Evolutionary conservation across 1,140 invertebrate genomes (phyloP).

Genomic region (Drosophila bipectinata): DNA sequence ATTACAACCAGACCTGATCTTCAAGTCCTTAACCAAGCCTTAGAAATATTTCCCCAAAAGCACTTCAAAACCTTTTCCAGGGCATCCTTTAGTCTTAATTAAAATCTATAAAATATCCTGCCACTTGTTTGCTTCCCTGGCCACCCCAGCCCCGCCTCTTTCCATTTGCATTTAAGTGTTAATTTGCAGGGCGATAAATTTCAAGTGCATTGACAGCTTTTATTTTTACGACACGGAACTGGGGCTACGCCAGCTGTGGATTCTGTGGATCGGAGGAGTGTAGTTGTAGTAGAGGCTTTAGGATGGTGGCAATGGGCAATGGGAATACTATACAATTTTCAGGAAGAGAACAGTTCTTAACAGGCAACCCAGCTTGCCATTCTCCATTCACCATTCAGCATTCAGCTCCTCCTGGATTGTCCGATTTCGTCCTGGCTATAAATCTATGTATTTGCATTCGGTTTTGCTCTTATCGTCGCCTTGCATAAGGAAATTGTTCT

Average conservation of each 20-base stretch:
- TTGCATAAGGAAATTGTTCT: slow-evolving; percentile 80
- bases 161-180: slow-evolving; percentile 69
- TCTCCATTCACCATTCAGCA: not conserved
- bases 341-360: not conserved
- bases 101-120: not conserved
- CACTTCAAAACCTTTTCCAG: not conserved
- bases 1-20: too few species aligned
- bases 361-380: not conserved
- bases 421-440: slow-evolving; percentile 43
- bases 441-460: slow-evolving; percentile 81
- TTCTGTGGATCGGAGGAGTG: slow-evolving; percentile 28
- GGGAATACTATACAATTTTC: not conserved
- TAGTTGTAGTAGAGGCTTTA: not conserved
- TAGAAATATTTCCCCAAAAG: too few species aligned
- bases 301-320: not conserved
- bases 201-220: slow-evolving; percentile 77
- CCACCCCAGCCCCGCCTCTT: not conserved
- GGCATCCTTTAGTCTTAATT: not conserved
- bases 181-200: slow-evolving; percentile 79
- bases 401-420: not conserved
- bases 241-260: slow-evolving; percentile 51
- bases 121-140: slow-evolving; percentile 19
- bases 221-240: slow-evolving; percentile 69
- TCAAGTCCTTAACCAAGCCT: too few species aligned
- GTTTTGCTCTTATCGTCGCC: slow-evolving; percentile 71